Evolutionary conservation across 2,888 invertebrate species (phyloP).

Genomic region (Notodonta ziczac): DNA sequence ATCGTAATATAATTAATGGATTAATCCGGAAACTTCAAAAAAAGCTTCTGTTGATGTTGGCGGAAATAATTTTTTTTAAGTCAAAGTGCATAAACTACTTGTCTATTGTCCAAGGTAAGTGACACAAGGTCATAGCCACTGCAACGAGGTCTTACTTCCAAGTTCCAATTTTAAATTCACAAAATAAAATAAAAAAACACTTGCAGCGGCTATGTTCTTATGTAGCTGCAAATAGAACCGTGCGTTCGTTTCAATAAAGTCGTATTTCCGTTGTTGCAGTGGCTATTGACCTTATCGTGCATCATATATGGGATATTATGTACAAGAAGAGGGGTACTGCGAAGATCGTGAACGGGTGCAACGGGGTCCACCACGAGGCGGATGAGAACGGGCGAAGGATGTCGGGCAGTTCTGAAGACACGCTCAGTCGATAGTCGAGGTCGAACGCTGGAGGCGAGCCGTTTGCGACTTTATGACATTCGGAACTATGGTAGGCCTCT

Average conservation of each 20-base stretch:
- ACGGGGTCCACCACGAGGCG: conserved; percentile 63
- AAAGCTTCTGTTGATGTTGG: not conserved
- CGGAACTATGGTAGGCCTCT: conserved; percentile 12
- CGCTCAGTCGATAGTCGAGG: conserved; percentile 77
- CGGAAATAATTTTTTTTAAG: conserved; percentile 1
- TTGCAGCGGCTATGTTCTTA: conserved; percentile 85
- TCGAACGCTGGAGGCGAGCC: conserved; percentile 4
- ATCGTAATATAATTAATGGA: no score
- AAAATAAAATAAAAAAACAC: conserved; percentile 10
- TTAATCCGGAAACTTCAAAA: no score
- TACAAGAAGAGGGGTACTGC: conserved; percentile 76
- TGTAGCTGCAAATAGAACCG: conserved; percentile 64
- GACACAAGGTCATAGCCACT: conserved; percentile 79
- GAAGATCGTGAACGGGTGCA: conserved; percentile 66
- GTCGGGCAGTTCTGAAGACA: conserved; percentile 80
- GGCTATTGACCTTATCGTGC: conserved; percentile 99
- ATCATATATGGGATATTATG: conserved; percentile 99
- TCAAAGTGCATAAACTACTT: conserved; percentile 9
- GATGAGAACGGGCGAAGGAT: conserved; percentile 67
- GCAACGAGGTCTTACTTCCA: conserved; percentile 65
- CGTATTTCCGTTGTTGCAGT: conserved; percentile 90
- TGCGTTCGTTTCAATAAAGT: conserved; percentile 32
- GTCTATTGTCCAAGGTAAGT: conserved; percentile 52
- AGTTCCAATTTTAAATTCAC: conserved; percentile 36
- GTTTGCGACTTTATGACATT: conserved; percentile 31